Base-by-base conservation (phyloP, 2,113 vertebrate genomes). In the Typhlomys cinereus region DNA sequence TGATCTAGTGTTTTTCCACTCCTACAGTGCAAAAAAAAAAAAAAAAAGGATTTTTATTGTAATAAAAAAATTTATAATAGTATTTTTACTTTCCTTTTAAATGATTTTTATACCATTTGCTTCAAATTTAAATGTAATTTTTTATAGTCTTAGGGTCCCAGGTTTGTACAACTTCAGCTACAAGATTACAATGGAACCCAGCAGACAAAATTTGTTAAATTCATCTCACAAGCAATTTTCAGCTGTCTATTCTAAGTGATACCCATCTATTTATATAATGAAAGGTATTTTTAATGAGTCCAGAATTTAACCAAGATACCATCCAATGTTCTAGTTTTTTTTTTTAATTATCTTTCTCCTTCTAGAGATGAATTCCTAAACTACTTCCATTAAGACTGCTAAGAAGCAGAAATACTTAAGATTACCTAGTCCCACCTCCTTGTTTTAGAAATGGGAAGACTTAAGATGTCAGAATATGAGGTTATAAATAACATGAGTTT, bases 151-250 rank as follows among this genome's bases (percentile, higher is more conserved):
- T 91, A n/a, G n/a, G 52, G 20, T 87, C 61, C 84, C 80, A 96
- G 91, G 64, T 94, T 67, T 85, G 61, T 85, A 61, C 84, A 67
- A 71, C 41, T 92, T 84, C 7, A 82, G 57, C 21, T 94, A 61
- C 81, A 92, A 91, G 31, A 78, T 95, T 94, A 89, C 73, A 95
- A 80, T 50, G 62, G 29, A 97, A 94, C n/a, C 86, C 79, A 88
- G 52, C 48, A 95, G 81, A 91, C 78, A 73, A n/a, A n/a, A 93
- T 87, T 39, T 87, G 85, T 71, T 81, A 94, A 95, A 76, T 91
- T 93, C 78, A 88, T 78, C 50, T 81, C 81, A 82, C 54, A 85
- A 93, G 76, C 61, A 94, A 85, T 87, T 91, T 94, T 94, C 66
- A 95, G 61, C 66, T 89, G 88, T 76, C 87, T 54, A 92, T 13